Base-by-base conservation (phyloP, 2,888 invertebrate species). In the Scaptomyza reducta region DNA sequence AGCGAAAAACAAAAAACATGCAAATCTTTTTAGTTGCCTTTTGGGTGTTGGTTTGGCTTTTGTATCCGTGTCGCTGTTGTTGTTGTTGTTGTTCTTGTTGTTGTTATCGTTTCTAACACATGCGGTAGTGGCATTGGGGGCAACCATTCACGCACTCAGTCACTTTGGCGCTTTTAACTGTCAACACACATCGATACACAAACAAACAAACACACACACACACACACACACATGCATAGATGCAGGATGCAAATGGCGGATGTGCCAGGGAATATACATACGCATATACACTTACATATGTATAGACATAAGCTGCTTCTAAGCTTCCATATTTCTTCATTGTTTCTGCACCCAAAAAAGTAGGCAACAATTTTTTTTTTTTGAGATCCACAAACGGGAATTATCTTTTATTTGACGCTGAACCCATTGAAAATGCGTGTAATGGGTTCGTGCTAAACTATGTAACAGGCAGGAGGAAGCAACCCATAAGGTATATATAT, bases 151-250 rank as follows among this genome's bases (percentile, higher is more conserved):
- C 81, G 79, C 73, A 75, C 73, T 78, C 82, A 81, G 85, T 87
- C 87, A 84, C 81, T 82, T 84, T 80, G 78, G 62, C 73, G 78
- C 81, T 78, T 75, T 77, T 65, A 71, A 70, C 68, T 75, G 85
- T 81, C 75, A 87, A 62, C 70, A 80, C 55, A 59, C 42, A 38
- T 10, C 55, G 29, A 40, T 38, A 25, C 29, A 22, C 25, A 16
- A 33, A 35, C 10, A 62, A 74, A 79, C 57, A 59, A 35, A 38
- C 10, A 55, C 33, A 44, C 38, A 25, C 29, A 22, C 18, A 16
- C 40, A 35, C 7, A n/a, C 14, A 6, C 29, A 49, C 13, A 49
- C 7, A 38, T 25, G 35, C 46, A 56, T 42, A 27, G n/a, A 33
- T 16, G 13, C 47, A 18, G 13, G n/a, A 29, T 2, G 29, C 7